Base-by-base conservation (phyloP, 53 echinoderm and acorn worm species). In the Paracentrotus lividus region DNA sequence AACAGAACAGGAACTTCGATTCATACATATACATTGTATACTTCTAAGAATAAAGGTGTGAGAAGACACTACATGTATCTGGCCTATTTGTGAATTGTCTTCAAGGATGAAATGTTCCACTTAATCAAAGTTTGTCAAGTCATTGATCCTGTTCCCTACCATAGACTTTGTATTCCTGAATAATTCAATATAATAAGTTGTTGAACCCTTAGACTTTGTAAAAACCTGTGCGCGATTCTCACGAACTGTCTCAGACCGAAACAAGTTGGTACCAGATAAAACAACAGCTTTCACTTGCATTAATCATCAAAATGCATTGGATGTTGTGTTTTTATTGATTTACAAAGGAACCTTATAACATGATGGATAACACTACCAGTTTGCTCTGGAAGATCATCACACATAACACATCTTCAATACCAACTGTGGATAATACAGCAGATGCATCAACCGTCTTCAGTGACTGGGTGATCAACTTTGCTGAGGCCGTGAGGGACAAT, bases 401-500 rank as follows among this genome's bases (percentile, higher is more conserved):
- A 72, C 36, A 72, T 38, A 29, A 14, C 36, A 72, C 72, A 72
- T 40, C 72, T 72, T 72, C 40, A 18, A 21, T 72, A 15, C 15
- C 18, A 21, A 72, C 36, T 4, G 21, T 72, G 72, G 72, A 40
- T 72, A 72, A 3, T 40, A 40, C 18, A 72, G 72, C 40, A 6
- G 21, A 40, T 40, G 20, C 72, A 7, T 64, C 64, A 72, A 72
- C 72, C 18, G 72, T 72, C 85, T 51, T 52, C 49, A 52, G 52
- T 85, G 85, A 85, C 23, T 85, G 85, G 52, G 32, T 85, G 49
- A 44, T 85, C 23, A 26, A 85, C 32, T 27, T 49, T 26, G 85
- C 85, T 5, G 29, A 72, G 8, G 40, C 72, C 4, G 36, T 72
- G 38, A 85, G 29, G 85, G 85, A 49, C 12, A 51, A 85, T 14